These are phyloP conservation scores for Heterocephalus glaber DNA, from an alignment of 2,113 vertebrate genomes.

Conservation along the genomic window DNA sequence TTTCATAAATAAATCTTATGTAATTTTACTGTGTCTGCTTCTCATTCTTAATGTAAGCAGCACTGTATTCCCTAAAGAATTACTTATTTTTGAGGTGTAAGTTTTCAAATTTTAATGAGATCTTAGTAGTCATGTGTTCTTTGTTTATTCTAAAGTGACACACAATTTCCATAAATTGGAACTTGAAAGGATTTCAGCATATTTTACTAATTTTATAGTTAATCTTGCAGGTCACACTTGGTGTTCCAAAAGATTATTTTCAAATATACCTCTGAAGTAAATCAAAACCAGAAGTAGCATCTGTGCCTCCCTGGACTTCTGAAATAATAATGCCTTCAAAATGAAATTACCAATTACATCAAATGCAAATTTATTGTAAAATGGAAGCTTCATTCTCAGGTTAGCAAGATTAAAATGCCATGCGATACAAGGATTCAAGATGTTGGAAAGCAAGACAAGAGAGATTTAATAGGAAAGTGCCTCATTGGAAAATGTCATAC, in stretches of 20 bases:
- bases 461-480: neutral
- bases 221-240: neutral
- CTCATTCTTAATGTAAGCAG: neutral
- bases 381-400: neutral
- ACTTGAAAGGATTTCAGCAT: slow-evolving; percentile 49
- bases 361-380: neutral
- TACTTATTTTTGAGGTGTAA: neutral
- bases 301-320: neutral
- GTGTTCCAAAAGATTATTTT: neutral
- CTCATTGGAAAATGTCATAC: neutral
- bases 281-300: neutral
- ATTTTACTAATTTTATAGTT: slow-evolving; percentile 11
- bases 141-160: slow-evolving; percentile 3
- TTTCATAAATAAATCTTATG: neutral
- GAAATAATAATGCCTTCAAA: neutral
- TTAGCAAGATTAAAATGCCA: neutral
- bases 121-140: neutral
- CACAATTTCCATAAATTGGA: neutral
- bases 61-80: neutral
- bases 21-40: slow-evolving; percentile 27
- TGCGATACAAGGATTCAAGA: neutral
- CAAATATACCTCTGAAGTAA: neutral
- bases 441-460: neutral
- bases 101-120: neutral
- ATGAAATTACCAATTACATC: neutral